Base-by-base conservation (phyloP, 2,113 vertebrate genomes). In the Lamprotornis superbus region DNA sequence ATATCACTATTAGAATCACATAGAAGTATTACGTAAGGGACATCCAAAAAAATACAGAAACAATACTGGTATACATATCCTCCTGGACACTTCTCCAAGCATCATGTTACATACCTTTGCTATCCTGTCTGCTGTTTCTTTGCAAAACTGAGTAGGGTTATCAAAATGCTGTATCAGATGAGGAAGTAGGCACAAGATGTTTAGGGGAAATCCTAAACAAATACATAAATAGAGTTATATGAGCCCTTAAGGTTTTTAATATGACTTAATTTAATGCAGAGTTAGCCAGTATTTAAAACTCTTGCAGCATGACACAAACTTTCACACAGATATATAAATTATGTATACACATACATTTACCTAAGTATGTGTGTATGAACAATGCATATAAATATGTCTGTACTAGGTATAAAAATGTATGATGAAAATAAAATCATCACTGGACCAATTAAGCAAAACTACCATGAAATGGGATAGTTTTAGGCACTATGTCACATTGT, bases 101-200 rank as follows among this genome's bases (percentile, higher is more conserved):
- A 40, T 22, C 33, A 77, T 28, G 71, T 76, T 84, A 97, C 98
- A 85, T 98, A 98, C 98, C 98, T 99, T 99, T 85, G 99, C 99
- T 94, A 99, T 99, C 77, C 98, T 99, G 97, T 99, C 99, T 64
- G 99, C 99, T 40, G 99, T 99, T 98, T 99, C 99, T 98, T 99
- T 99, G 96, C 99, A 99, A 98, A 99, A 99, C 47, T 98, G 97
- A 79, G 99, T 99, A 76, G 99, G 99, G 95, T 98, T 99, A 98
- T 99, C 99, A 98, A 99, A 99, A 98, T 99, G 99, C 96, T 99
- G 99, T 94, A 99, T 99, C 97, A 99, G 98, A 96, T 99, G 99
- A 89, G 99, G 99, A 96, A 99, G 98, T 87, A 99, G 98, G 98
- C 99, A 99, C 96, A 99, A 98, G 98, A 99, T 99, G 91, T 99